These are phyloP conservation scores for Tretioscincus oriximinensis DNA, from an alignment of 2,113 vertebrate genomes.

Conservation along the genomic window DNA sequence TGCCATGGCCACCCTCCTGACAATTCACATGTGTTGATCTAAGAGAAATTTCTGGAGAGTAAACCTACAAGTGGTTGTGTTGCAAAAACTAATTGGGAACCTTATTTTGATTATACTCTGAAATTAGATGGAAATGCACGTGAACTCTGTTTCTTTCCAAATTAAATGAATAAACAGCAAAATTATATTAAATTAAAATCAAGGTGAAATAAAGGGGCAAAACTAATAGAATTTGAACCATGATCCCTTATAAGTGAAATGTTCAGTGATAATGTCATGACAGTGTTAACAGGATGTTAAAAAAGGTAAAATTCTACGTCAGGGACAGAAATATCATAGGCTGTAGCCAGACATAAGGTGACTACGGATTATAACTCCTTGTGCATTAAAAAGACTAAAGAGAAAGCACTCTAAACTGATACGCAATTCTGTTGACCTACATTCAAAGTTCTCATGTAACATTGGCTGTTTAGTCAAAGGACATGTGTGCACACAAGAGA, in stretches of 20 bases:
- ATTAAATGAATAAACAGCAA: neutral
- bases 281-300: neutral
- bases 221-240: neutral
- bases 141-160: neutral
- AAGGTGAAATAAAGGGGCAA: neutral
- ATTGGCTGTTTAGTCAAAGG: too few relatives aligned
- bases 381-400: too few relatives aligned
- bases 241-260: neutral
- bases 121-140: too few relatives aligned
- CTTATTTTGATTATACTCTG: slow-evolving; percentile 15
- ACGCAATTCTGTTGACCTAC: too few relatives aligned
- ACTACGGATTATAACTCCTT: too few relatives aligned
- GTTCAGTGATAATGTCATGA: neutral
- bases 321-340: neutral
- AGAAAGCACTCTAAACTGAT: too few relatives aligned
- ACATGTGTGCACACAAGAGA: too few relatives aligned
- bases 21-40: slow-evolving; percentile 66
- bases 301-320: neutral
- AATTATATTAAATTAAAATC: neutral
- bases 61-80: slow-evolving; percentile 46
- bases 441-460: too few relatives aligned
- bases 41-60: slow-evolving; percentile 60
- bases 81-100: slow-evolving; percentile 31
- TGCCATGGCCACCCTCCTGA: slow-evolving; percentile 18
- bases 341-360: too few relatives aligned